Evolutionary conservation across 2,113 vertebrate species (phyloP).

Genomic region (Stegastes partitus): DNA sequence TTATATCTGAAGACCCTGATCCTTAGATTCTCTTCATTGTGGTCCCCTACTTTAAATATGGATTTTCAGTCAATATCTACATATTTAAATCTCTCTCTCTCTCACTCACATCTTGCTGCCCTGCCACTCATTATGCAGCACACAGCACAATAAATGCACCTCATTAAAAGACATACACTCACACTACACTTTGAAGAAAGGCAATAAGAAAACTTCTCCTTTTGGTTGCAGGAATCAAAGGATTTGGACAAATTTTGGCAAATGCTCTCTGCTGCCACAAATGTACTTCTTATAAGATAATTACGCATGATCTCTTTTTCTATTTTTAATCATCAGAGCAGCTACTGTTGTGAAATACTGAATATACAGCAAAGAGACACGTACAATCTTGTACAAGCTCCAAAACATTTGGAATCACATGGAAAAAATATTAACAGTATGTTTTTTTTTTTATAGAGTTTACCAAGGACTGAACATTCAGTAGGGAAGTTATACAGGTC

Average conservation of each 20-base stretch:
- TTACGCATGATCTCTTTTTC: conserved; percentile 18
- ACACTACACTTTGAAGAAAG: conserved; percentile 51
- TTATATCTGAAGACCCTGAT: conserved; percentile 41
- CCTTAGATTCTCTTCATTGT: conserved; percentile 7
- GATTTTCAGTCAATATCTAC: conserved; percentile 34
- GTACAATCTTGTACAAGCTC: conserved; percentile 62
- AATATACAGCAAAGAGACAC: conserved; percentile 68
- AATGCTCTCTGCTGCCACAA: conserved; percentile 30
- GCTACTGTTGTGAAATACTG: conserved; percentile 49
- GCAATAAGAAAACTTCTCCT: conserved; percentile 46
- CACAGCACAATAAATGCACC: conserved; percentile 37
- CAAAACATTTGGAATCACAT: conserved; percentile 66
- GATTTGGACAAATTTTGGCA: conserved; percentile 39
- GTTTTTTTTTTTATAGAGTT: conserved; percentile 64
- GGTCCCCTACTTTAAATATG: neutral
- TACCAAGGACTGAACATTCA: conserved; percentile 79
- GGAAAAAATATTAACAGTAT: conserved; percentile 71
- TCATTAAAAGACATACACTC: conserved; percentile 35
- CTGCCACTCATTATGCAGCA: conserved; percentile 11
- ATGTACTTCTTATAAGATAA: conserved; percentile 25
- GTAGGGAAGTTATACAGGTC: conserved; percentile 59
- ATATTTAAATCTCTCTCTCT: conserved; percentile 27
- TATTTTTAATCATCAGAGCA: conserved; percentile 37
- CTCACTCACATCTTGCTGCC: conserved; percentile 8
- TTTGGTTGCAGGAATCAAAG: conserved; percentile 58